Percentiles rank a stretch among this genome's conserved stretches.
phyloP scores from a whole-genome alignment of 2,888 invertebrate species.

The Dermolepida albohirtum region DNA sequence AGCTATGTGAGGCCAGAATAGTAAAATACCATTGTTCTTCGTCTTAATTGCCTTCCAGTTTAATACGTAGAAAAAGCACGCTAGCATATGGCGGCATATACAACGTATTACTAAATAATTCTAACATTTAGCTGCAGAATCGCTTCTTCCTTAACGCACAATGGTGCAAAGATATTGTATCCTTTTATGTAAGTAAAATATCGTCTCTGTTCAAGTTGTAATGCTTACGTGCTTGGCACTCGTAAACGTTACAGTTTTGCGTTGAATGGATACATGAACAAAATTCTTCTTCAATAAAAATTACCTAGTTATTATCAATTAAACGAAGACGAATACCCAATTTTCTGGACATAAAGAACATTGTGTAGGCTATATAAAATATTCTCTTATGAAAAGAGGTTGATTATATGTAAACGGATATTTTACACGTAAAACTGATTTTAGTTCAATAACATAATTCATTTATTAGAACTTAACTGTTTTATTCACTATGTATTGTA shows the following conservation, averaged over 20 bases:
- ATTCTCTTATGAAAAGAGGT: no score
- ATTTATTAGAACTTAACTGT: no score
- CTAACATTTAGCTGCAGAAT: constrained; percentile 31
- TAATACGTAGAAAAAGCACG: not conserved
- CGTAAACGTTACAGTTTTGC: not conserved
- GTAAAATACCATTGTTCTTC: constrained; percentile 24
- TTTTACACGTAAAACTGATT: no score
- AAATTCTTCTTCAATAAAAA: no score
- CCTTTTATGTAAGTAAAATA: constrained; percentile 28
- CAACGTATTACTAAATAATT: constrained; percentile 25
- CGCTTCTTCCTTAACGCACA: constrained; percentile 23
- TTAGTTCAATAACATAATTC: no score
- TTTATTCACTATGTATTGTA: no score
- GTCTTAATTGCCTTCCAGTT: constrained; percentile 15
- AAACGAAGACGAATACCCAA: not conserved
- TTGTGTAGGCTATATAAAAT: no score
- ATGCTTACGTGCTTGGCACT: not conserved
- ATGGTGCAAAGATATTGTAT: not conserved
- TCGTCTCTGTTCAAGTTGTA: not conserved
- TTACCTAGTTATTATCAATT: not conserved
- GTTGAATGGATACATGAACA: not conserved
- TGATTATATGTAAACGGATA: no score
- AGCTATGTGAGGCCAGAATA: constrained; percentile 11
- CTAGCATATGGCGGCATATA: constrained; percentile 6
- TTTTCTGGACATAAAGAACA: no score